These are phyloP conservation scores for Cynopterus sphinx DNA, from an alignment of 2,797 vertebrate genomes.

Conservation along the genomic window DNA sequence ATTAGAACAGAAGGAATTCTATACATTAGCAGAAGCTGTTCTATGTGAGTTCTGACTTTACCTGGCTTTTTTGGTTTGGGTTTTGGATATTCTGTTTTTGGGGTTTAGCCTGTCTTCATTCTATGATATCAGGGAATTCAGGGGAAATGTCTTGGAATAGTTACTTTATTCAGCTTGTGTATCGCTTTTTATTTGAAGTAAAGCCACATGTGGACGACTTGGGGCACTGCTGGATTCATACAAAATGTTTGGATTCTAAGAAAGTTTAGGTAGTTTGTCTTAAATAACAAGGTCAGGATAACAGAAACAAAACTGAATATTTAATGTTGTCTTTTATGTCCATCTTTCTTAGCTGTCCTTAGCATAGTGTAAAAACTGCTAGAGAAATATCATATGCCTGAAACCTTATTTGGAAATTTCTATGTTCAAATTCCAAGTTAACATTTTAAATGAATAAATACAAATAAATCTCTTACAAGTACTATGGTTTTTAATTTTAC, in stretches of 20 bases:
- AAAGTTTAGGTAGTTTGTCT: conserved; percentile 60
- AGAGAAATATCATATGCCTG: conserved; percentile 3
- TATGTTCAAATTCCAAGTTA: conserved; percentile 13
- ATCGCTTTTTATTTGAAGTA: conserved; percentile 60
- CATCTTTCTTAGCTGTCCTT: conserved; percentile 27
- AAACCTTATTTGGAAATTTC: conserved; percentile 47
- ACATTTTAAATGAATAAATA: conserved; percentile 55
- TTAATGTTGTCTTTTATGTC: conserved; percentile 55
- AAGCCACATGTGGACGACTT: conserved; percentile 23
- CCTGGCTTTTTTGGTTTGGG: background rate
- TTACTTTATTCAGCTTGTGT: conserved; percentile 41
- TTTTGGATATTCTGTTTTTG: background rate
- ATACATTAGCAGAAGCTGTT: background rate
- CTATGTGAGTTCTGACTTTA: background rate
- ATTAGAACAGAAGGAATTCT: conserved; percentile 20
- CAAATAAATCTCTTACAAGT: background rate
- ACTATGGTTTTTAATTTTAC: background rate
- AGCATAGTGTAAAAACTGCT: background rate
- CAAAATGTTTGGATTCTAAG: conserved; percentile 15
- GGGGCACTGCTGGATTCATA: background rate
- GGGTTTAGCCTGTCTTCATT: background rate
- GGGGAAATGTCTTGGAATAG: background rate
- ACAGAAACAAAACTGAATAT: conserved; percentile 51
- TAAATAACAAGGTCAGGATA: conserved; percentile 32
- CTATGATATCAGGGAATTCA: background rate